Conservation (phyloP, 2,797 vertebrate genomes). For the Furcifer pardalis region DNA sequence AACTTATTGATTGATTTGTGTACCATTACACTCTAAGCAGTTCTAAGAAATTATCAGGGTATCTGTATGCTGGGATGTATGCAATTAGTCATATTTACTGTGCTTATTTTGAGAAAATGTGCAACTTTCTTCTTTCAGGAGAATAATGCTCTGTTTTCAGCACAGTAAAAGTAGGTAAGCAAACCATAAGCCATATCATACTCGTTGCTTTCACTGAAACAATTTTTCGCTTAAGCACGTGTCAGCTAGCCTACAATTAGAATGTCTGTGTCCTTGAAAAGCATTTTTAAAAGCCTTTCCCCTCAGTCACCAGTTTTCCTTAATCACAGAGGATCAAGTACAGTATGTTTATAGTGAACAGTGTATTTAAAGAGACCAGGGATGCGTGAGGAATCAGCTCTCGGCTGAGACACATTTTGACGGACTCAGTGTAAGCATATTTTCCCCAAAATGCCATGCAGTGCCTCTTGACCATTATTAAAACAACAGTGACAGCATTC, state of each 20-base stretch:
- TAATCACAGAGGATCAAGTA: slow-evolving; percentile 20
- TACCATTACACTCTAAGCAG: neutral
- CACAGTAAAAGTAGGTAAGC: neutral
- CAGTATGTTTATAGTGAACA: neutral
- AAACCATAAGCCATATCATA: slow-evolving; percentile 16
- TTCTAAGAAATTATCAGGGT: neutral
- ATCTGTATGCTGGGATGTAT: neutral
- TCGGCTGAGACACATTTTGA: slow-evolving; percentile 5
- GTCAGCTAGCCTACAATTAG: neutral
- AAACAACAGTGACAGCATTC: too few relatives aligned
- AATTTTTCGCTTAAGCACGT: slow-evolving; percentile 22
- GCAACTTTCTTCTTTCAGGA: neutral
- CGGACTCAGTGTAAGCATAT: neutral
- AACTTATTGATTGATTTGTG: neutral
- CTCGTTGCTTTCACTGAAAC: slow-evolving; percentile 2
- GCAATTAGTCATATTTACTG: neutral
- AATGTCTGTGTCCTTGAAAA: slow-evolving; percentile 16
- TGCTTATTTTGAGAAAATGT: neutral
- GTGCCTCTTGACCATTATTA: neutral
- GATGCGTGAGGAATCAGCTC: neutral
- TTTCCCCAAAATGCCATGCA: neutral
- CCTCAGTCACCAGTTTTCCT: slow-evolving; percentile 9
- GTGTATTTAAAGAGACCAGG: neutral
- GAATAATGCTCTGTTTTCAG: neutral
- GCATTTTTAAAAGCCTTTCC: neutral